Conservation (phyloP, 2,888 invertebrate species). For the Drosophila rellima region DNA sequence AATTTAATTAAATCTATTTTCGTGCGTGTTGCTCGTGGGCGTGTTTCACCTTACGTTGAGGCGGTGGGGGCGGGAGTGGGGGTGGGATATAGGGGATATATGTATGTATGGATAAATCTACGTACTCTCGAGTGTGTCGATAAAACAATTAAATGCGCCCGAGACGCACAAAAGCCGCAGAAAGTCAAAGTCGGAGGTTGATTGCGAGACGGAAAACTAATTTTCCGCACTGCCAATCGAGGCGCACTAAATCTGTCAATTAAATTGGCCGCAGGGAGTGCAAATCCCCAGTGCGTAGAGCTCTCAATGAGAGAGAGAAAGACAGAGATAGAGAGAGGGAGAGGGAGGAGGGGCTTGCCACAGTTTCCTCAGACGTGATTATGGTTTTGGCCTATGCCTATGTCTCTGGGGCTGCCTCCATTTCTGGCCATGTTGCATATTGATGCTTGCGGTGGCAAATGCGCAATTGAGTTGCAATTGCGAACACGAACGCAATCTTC, state of each 20-base stretch:
- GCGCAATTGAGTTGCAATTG: conserved; percentile 82
- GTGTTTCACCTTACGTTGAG: conserved; percentile 58
- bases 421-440: conserved; percentile 56
- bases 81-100: neutral
- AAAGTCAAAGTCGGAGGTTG: conserved; percentile 58
- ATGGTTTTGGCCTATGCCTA: conserved; percentile 53
- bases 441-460: conserved; percentile 82
- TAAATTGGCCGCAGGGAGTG: conserved; percentile 84
- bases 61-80: conserved; percentile 5
- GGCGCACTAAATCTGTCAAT: conserved; percentile 84
- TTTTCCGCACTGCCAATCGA: conserved; percentile 84
- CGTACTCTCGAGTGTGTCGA: conserved; percentile 66
- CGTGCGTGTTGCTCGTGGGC: conserved; percentile 73
- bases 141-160: conserved; percentile 76
- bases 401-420: conserved; percentile 21
- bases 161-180: conserved; percentile 58
- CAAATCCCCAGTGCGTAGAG: conserved; percentile 53
- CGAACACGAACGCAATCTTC: conserved; percentile 74
- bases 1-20: conserved; percentile 80
- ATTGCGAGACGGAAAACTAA: conserved; percentile 79
- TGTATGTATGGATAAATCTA: conserved; percentile 4
- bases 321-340: neutral
- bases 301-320: neutral
- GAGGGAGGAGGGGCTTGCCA: conserved; percentile 18
- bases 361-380: conserved; percentile 72